These are phyloP conservation scores for Cherax destructor DNA, from an alignment of 1,140 invertebrate species.

Conservation along the genomic window DNA sequence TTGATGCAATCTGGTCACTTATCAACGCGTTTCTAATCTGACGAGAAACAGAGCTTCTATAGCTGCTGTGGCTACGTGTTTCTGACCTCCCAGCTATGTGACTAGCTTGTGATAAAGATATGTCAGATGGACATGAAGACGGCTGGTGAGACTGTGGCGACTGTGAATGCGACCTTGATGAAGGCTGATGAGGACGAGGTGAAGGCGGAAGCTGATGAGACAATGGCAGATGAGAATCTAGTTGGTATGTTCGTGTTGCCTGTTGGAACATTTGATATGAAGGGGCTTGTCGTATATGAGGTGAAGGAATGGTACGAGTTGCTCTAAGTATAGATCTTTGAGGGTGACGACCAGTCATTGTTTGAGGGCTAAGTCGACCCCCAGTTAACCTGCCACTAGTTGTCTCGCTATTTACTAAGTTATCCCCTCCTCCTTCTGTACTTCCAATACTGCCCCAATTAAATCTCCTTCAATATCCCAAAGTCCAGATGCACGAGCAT, in stretches of 20 bases:
- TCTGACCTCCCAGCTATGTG: constrained; percentile 8
- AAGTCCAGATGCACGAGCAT: constrained; percentile 60
- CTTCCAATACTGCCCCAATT: constrained; percentile 14
- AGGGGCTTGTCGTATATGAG: constrained; percentile 48
- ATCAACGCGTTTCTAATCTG: constrained; percentile 43
- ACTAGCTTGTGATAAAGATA: constrained; percentile 2
- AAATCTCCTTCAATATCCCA: constrained; percentile 47
- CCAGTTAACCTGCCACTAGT: constrained; percentile 9
- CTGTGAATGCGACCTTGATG: constrained; percentile 2
- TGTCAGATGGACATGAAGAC: constrained; percentile 10
- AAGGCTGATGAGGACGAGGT: constrained; percentile 54
- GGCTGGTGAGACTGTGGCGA: constrained; percentile 12
- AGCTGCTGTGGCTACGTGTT: background rate
- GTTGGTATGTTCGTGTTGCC: constrained; percentile 17
- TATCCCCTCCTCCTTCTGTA: background rate
- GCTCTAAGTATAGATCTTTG: constrained; percentile 55
- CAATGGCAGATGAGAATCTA: constrained; percentile 6
- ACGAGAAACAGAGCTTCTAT: constrained; percentile 42
- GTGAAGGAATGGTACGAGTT: constrained; percentile 45
- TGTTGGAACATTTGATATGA: constrained; percentile 17
- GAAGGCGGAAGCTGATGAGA: constrained; percentile 44
- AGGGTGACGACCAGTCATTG: constrained; percentile 25
- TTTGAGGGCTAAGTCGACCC: constrained; percentile 21
- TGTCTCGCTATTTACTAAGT: constrained; percentile 1
- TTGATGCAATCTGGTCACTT: constrained; percentile 12